Evolutionary conservation across 1,140 invertebrate genomes (phyloP).

Genomic region (Aethina tumida): DNA sequence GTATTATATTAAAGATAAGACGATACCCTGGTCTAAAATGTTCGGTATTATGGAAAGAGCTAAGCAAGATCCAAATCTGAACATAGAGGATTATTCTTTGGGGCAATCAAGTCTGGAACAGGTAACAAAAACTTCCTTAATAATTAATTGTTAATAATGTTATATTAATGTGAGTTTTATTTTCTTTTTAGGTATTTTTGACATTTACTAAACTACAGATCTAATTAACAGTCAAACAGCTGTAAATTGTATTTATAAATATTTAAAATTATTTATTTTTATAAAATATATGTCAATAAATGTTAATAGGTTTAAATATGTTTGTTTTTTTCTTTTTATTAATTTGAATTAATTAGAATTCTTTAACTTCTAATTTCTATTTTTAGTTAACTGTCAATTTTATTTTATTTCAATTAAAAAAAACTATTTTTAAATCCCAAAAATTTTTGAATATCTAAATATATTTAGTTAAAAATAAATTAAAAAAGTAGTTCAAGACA

Average conservation of each 20-base stretch:
- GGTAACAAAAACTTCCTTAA: constrained; percentile 35
- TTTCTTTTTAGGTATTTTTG: constrained; percentile 14
- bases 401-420: no score
- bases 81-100: constrained; percentile 73
- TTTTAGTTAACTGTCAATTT: no score
- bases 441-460: no score
- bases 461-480: no score
- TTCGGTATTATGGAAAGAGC: constrained; percentile 62
- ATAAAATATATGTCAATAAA: no score
- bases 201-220: constrained; percentile 14
- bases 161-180: background rate
- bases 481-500: no score
- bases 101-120: constrained; percentile 73
- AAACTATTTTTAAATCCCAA: no score
- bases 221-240: constrained; percentile 2
- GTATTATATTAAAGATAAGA: constrained; percentile 50
- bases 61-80: constrained; percentile 35
- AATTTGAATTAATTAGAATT: no score
- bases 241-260: background rate
- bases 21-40: constrained; percentile 54
- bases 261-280: no score
- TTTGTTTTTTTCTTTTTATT: no score
- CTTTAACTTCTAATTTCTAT: no score
- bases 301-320: no score
- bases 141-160: background rate